Conservation (phyloP, 2,113 vertebrate genomes). For the Brachionichthys hirsutus region DNA sequence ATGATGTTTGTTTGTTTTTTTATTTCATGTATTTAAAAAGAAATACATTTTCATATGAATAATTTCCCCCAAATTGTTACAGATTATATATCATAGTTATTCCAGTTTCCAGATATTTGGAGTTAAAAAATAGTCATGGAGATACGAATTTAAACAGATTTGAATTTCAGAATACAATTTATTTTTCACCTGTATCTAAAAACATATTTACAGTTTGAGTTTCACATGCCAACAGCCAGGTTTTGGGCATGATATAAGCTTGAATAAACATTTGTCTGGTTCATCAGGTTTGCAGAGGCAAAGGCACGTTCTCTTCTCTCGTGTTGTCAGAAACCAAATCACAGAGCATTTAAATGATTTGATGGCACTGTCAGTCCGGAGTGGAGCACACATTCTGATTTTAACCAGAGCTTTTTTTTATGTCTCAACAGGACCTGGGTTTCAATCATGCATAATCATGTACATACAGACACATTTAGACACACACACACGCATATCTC, state of each 20-base stretch:
- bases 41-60: no score
- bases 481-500: constrained; percentile 47
- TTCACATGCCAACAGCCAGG: constrained; percentile 5
- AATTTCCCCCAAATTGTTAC: neutral
- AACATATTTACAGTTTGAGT: neutral
- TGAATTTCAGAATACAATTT: neutral
- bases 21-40: no score
- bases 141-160: no score
- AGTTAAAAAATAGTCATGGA: no score
- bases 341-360: constrained; percentile 55
- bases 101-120: no score
- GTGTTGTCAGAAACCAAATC: constrained; percentile 69
- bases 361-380: constrained; percentile 67
- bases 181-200: neutral
- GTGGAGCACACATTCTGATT: constrained; percentile 66
- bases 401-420: constrained; percentile 74
- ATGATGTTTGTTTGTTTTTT: no score
- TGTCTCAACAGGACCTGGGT: constrained; percentile 57
- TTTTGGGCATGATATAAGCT: constrained; percentile 8
- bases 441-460: constrained; percentile 75
- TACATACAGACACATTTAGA: constrained; percentile 51
- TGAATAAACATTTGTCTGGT: constrained; percentile 28
- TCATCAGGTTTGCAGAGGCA: constrained; percentile 50
- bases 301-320: constrained; percentile 12
- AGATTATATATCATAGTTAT: neutral